Evolutionary conservation across 2,888 invertebrate genomes (phyloP), one percentile per base, ranked within the genome.

Genomic region (Leptinotarsa peninsularis): DNA sequence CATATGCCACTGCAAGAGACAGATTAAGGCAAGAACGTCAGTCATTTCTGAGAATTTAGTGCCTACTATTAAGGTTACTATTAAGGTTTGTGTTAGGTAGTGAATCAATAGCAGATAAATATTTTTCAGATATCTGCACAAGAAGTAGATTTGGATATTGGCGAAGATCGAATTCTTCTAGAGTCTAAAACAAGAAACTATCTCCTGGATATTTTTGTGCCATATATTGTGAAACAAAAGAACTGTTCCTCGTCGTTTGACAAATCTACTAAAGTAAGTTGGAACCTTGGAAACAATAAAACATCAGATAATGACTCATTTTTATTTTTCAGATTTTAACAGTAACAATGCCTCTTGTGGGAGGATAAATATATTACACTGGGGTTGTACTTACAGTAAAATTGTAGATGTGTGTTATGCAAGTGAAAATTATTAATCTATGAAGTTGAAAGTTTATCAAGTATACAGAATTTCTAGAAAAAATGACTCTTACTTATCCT

Each of bases 161-260:
- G 94, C n/a, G 93, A 94, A 85, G 95, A 95, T 87, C 91, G 95
- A 75, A 89, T 95, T 74, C 88, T 94, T 15, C 85, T 95, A 58
- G 93, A 93, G 82, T 91, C 91, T 0, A 90, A 90, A 76, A 91
- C 91, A 58, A 86, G 89, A 77, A 91, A 90, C 78, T 91, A 92
- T 81, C 84, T 91, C 13, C 90, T 94, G 68, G 95, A 95, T 85
- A 91, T 94, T 84, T 95, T 93, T 84, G 85, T 95, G 33, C 93
- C 93, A 0, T 91, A 91, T 84, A 89, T 89, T 74, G 90, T 95
- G 14, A 90, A 93, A 83, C 91, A 92, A 84, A 90, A 91, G 43
- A 86, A 80, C 80, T 90, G 85, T 79, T 86, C 83, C 60, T 91
- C 92, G 15, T 85, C 87, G 33, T 91, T 92, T 81, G 90, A 92